Conservation (phyloP, 2,797 vertebrate genomes). For the Clarias platycephalus region DNA sequence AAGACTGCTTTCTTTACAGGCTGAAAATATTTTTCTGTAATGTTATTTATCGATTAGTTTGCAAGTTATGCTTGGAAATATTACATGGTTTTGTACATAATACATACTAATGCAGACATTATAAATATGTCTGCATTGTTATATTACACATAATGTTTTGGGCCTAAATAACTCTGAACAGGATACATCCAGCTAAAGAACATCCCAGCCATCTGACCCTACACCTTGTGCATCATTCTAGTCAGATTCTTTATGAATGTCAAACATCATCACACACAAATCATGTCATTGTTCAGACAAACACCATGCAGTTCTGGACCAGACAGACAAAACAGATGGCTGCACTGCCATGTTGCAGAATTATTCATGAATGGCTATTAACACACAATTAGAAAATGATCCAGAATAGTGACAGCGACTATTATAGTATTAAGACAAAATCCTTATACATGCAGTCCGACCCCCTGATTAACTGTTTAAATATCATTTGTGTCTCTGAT, state of each 20-base stretch:
- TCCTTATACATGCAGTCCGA: neutral
- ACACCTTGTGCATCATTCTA: constrained; percentile 17
- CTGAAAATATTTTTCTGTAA: too few relatives aligned
- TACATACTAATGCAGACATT: too few relatives aligned
- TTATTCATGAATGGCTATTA: neutral
- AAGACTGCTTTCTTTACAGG: too few relatives aligned
- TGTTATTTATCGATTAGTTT: too few relatives aligned
- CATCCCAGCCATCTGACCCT: constrained; percentile 28
- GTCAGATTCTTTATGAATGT: constrained; percentile 55
- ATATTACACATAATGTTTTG: neutral
- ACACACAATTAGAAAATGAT: neutral
- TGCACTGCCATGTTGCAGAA: neutral
- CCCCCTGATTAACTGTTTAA: neutral
- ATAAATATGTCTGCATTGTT: too few relatives aligned
- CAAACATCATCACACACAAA: constrained; percentile 61
- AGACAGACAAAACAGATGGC: neutral
- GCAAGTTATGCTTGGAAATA: neutral
- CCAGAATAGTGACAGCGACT: neutral
- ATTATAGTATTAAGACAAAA: neutral
- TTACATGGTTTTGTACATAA: neutral
- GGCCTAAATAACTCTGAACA: constrained; percentile 13
- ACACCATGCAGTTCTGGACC: constrained; percentile 26
- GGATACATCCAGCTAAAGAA: constrained; percentile 39
- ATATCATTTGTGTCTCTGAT: neutral
- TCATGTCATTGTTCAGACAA: constrained; percentile 62